Base-by-base conservation (phyloP, 2,113 vertebrate genomes). In the Oreamnos americanus region DNA sequence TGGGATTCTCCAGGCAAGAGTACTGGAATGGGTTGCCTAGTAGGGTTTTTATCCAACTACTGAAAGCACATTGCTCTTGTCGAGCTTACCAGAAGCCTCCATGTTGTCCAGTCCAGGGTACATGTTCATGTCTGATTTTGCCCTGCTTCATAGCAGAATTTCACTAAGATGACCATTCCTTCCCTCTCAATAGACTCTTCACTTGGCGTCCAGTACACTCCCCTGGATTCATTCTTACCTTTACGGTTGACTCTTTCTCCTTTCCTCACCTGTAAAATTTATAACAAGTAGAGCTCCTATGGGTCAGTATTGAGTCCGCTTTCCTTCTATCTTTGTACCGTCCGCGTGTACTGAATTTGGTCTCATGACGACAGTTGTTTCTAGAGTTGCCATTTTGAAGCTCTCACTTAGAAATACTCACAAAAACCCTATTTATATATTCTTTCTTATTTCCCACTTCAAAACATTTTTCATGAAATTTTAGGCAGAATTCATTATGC, bases 341-440 rank as follows among this genome's bases (percentile, higher is more conserved):
- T 92, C 28, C 84, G 25, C n/a, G 2, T 64, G 11, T 79, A 12
- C 67, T 92, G 95, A 71, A 88, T 93, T 84, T 95, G 45, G 30
- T 92, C 47, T 76, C 47, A 45, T 45, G 62, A 84, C 13, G 90
- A 57, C 55, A 43, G 15, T 87, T 87, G 17, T 81, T 87, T 93
- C 16, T 58, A 39, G 79, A 92, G 39, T 93, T 87, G 79, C 11
- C 53, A 39, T 95, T 97, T 95, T 97, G 83, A 96, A 91, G 51
- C 94, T 39, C 11, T 10, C 30, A 45, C 43, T 47, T 94, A 82
- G 36, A 97, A 93, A 86, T 71, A 84, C 4, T 78, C 33, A 82
- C 55, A 78, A 94, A 94, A 95, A 30, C 15, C 51, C 30, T 93
- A 64, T 64, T 94, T 81, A 62, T 53, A 83, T 81, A 13, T 93